Evolutionary conservation across 2,888 invertebrate genomes (phyloP).

Genomic region (Prosapia bicincta): DNA sequence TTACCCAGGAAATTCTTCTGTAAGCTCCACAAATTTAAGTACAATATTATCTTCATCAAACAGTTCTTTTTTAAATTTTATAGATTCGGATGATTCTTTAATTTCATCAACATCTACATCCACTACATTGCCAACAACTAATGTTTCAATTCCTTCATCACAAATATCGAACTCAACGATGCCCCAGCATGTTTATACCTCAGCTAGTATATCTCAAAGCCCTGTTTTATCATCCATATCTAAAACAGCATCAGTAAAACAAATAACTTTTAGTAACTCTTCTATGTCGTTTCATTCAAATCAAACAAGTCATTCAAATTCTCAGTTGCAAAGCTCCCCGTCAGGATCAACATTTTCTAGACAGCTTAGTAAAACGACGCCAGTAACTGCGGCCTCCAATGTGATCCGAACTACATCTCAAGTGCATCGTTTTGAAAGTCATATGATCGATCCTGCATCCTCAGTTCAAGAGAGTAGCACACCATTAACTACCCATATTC

Average conservation of each 20-base stretch:
- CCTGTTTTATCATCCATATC: background rate
- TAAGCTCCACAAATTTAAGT: background rate
- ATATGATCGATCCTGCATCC: background rate
- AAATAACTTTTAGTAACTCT: background rate
- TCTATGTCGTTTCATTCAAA: background rate
- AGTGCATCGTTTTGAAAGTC: background rate
- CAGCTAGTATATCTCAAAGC: background rate
- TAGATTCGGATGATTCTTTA: background rate
- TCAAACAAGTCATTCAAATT: background rate
- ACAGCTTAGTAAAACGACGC: background rate
- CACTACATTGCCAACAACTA: background rate
- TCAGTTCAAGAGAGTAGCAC: slow-evolving; percentile 43
- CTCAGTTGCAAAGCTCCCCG: background rate
- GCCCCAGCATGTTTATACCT: background rate
- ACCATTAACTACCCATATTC: slow-evolving; percentile 50
- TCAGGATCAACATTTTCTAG: background rate
- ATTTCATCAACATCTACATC: background rate
- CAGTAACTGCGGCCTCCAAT: background rate
- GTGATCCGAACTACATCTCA: background rate
- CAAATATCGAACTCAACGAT: background rate
- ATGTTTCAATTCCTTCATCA: background rate
- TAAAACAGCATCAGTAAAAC: background rate
- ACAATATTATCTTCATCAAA: background rate
- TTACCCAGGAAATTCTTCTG: background rate
- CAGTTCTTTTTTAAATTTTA: background rate